Conservation (phyloP, 2,113 vertebrate species). For the Patagioenas fasciata region DNA sequence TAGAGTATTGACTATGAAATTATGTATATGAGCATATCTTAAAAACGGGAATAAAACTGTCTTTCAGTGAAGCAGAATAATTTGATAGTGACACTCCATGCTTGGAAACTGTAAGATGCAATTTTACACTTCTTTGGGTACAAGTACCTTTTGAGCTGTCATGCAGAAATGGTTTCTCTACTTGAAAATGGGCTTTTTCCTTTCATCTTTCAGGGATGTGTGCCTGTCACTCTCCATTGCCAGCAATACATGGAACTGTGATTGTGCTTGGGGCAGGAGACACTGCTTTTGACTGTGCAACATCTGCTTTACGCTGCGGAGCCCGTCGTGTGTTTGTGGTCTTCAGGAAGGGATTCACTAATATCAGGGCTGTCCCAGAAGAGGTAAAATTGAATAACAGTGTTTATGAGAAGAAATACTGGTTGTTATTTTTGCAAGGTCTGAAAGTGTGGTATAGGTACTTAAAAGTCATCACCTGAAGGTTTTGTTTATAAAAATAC, state of each 20-base stretch:
- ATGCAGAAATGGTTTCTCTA: constrained; percentile 78
- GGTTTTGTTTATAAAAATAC: neutral
- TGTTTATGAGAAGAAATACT: neutral
- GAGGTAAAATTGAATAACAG: constrained; percentile 79
- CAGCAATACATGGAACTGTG: constrained; percentile 84
- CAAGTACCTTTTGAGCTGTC: constrained; percentile 81
- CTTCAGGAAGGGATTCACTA: constrained; percentile 93
- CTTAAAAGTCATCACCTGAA: neutral
- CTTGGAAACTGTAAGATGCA: constrained; percentile 79
- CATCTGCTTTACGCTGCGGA: constrained; percentile 93
- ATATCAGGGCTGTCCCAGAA: constrained; percentile 90
- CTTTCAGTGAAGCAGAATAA: constrained; percentile 84
- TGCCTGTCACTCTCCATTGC: constrained; percentile 82
- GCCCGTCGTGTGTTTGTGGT: constrained; percentile 88
- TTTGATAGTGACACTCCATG: constrained; percentile 84
- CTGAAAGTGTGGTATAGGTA: neutral
- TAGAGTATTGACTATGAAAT: constrained; percentile 79
- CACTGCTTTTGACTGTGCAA: constrained; percentile 96
- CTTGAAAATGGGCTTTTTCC: constrained; percentile 77
- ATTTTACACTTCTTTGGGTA: constrained; percentile 85
- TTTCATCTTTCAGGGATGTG: constrained; percentile 89
- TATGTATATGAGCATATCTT: constrained; percentile 79
- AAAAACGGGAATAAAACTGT: constrained; percentile 78
- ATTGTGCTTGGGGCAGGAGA: constrained; percentile 94
- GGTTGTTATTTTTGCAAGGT: neutral